Evolutionary conservation across 2,797 vertebrate species (phyloP), one percentile per base, ranked within the genome.

Genomic region (Falco concolor): DNA sequence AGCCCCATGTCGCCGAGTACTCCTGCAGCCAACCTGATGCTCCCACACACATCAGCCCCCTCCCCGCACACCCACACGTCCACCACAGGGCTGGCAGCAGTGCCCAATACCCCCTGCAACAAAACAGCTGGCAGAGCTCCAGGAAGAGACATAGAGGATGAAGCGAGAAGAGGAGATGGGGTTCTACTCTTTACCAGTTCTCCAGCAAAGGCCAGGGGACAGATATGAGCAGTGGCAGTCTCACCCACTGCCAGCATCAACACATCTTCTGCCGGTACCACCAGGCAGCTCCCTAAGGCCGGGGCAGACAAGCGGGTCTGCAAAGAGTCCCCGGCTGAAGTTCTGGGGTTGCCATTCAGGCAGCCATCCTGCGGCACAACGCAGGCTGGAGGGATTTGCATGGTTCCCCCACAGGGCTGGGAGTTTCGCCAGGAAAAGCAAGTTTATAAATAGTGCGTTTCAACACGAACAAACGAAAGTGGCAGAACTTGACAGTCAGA

Each of bases 381-480:
- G 1, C 60, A 87, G 87, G 88, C 87, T 90, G 81, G 69, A 94
- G 85, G 85, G 78, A 95, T 95, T 89, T 38, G 11, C 91, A 92
- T 12, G 9, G 93, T 63, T 96, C 95, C 95, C 89, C 87, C 88
- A 94, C 90, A 59, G 60, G 81, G 88, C 93, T 96, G 93, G 90
- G 94, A 96, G 72, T 88, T 86, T 89, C 30, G 93, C 90, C 95
- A 94, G 94, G 82, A 96, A 95, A 94, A 87, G 91, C 84, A 87
- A 87, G 93, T 94, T 94, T 96, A 97, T 97, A 96, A 97, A 96
- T 96, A 97, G 95, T 21, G 90, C 6, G 3, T 91, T 96, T 96
- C 85, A 75, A 95, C 74, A 77, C 1, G 78, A 96, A 73, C 84
- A 59, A 94, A 95, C 1, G 30, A 91, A 90, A 95, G 74, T 18